Percentiles rank a stretch among this genome's conserved stretches.
Evolutionary conservation across 2,888 invertebrate species (phyloP).

Genomic region (Chirona hameri): DNA sequence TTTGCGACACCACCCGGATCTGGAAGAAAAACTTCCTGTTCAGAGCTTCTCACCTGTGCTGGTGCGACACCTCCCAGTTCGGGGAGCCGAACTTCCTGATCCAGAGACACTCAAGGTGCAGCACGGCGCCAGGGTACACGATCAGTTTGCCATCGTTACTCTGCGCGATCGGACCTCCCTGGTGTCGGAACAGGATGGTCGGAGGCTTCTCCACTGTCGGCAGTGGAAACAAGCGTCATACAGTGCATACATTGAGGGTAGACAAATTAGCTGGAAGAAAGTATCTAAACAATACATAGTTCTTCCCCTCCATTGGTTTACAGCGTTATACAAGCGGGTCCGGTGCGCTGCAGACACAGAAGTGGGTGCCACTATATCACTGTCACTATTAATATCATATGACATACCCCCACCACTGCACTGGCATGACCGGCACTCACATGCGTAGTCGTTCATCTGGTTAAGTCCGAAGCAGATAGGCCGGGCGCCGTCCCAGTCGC

Average conservation of each 20-base stretch:
- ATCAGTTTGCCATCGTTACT: conserved; percentile 79
- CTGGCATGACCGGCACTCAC: conserved; percentile 52
- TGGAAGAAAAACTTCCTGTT: conserved; percentile 79
- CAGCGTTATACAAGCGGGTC: no score
- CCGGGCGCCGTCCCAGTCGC: conserved; percentile 74
- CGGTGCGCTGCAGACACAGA: no score
- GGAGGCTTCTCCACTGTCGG: conserved; percentile 75
- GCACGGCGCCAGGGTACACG: conserved; percentile 76
- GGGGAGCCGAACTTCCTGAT: conserved; percentile 79
- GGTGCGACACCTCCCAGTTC: conserved; percentile 63
- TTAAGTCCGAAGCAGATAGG: conserved; percentile 76
- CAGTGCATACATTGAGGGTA: no score
- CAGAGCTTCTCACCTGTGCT: conserved; percentile 45
- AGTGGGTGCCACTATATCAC: not conserved
- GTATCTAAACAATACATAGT: no score
- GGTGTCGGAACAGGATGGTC: conserved; percentile 75
- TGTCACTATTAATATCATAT: conserved; percentile 10
- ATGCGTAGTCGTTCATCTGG: conserved; percentile 80
- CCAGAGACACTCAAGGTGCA: conserved; percentile 87
- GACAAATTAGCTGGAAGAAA: no score
- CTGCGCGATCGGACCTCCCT: conserved; percentile 78
- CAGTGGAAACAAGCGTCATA: not conserved
- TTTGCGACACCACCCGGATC: conserved; percentile 63
- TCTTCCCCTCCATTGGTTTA: no score
- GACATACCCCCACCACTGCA: conserved; percentile 4